Conservation (phyloP, 2,888 invertebrate genomes). For the Tortricodes alternella region DNA sequence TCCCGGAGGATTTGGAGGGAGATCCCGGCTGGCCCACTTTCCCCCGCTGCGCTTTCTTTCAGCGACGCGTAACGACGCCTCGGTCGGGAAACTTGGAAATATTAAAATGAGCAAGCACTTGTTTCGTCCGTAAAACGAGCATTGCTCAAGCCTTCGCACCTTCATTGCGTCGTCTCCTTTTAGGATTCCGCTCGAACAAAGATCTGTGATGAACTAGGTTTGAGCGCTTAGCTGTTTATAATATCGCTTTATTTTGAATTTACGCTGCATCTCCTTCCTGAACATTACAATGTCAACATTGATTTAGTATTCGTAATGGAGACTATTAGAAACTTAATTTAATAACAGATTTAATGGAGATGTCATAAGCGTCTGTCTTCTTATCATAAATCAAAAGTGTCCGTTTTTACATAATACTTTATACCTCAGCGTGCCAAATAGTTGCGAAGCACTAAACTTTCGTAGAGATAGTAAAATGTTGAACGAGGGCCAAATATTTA, state of each 20-base stretch:
- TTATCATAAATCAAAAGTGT: slow-evolving; percentile 21
- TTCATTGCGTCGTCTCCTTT: slow-evolving; percentile 47
- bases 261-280: background rate
- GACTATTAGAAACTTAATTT: background rate
- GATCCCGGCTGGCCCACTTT: slow-evolving; percentile 68
- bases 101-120: slow-evolving; percentile 82
- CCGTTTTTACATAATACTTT: slow-evolving; percentile 10
- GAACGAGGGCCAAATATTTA: slow-evolving; percentile 30
- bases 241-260: slow-evolving; percentile 11
- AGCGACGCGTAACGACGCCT: slow-evolving; percentile 70
- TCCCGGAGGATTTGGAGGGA: slow-evolving; percentile 60
- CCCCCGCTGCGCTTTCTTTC: slow-evolving; percentile 64
- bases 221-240: slow-evolving; percentile 31
- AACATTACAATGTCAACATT: background rate
- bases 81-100: slow-evolving; percentile 71
- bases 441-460: slow-evolving; percentile 15
- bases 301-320: background rate
- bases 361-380: background rate
- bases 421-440: slow-evolving; percentile 18
- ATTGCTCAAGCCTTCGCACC: slow-evolving; percentile 70
- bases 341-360: slow-evolving; percentile 1
- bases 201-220: slow-evolving; percentile 34
- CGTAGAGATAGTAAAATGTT: slow-evolving; percentile 26
- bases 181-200: slow-evolving; percentile 43
- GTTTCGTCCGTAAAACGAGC: slow-evolving; percentile 71